Evolutionary conservation across 2,797 vertebrate genomes (phyloP).

Genomic region (Ceyx erithaca): DNA sequence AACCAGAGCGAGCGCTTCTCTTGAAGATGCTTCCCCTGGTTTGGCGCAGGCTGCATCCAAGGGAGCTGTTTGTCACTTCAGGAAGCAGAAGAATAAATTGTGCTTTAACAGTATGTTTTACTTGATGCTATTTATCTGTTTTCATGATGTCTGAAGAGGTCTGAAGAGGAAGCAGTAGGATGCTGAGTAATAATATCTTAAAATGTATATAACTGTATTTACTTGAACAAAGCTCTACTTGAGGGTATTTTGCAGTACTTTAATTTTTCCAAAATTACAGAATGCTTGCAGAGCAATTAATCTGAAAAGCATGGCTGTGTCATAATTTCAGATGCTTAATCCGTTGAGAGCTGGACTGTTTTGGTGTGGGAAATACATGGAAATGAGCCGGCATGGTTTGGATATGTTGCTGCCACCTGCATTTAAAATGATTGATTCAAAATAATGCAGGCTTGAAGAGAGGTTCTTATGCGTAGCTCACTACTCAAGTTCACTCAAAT

Average conservation of each 20-base stretch:
- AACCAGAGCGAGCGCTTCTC: accelerated
- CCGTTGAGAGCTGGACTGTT: neutral
- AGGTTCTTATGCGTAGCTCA: neutral
- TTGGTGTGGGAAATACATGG: neutral
- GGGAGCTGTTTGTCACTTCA: neutral
- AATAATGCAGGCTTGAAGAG: neutral
- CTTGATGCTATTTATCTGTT: neutral
- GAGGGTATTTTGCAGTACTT: neutral
- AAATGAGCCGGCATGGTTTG: neutral
- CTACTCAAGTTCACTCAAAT: neutral
- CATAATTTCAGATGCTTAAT: neutral
- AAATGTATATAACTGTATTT: neutral
- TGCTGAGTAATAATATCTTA: neutral
- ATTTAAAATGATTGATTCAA: neutral
- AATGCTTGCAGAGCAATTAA: neutral
- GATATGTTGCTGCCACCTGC: neutral
- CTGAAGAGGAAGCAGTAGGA: neutral
- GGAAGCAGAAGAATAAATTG: neutral
- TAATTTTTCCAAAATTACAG: neutral
- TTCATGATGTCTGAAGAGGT: neutral
- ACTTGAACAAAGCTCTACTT: neutral
- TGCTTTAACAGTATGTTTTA: neutral
- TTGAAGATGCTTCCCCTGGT: neutral
- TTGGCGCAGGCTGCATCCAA: constrained; percentile 17
- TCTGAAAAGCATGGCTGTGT: neutral